Percentiles rank a stretch among this genome's conserved stretches.
Conservation (phyloP, 2,113 vertebrate genomes). For the Channa maculata region DNA sequence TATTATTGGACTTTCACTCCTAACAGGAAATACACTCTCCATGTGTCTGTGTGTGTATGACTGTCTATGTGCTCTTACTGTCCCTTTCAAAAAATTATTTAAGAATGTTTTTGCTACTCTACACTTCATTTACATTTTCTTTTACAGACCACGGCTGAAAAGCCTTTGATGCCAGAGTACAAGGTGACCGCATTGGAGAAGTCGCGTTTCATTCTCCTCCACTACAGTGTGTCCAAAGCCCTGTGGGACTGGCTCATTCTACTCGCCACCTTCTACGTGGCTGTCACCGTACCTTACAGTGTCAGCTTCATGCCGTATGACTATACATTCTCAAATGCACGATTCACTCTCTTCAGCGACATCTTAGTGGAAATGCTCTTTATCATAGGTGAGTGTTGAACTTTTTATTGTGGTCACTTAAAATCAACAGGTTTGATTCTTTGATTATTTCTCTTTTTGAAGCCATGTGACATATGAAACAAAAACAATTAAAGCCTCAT, state of each 20-base stretch:
- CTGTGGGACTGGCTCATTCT: constrained; percentile 98
- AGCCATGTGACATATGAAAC: no score
- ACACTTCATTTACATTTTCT: neutral
- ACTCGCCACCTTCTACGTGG: constrained; percentile 96
- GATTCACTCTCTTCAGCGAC: constrained; percentile 93
- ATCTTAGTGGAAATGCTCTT: constrained; percentile 97
- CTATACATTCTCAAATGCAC: constrained; percentile 84
- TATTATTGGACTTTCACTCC: constrained; percentile 7
- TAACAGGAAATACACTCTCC: neutral
- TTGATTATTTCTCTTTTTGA: no score
- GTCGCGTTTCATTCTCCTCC: constrained; percentile 95
- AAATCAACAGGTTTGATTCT: no score
- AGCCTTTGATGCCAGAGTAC: constrained; percentile 93
- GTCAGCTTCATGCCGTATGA: constrained; percentile 93
- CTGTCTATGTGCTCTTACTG: neutral
- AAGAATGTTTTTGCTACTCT: neutral
- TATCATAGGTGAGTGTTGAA: constrained; percentile 87
- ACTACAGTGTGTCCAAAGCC: constrained; percentile 95
- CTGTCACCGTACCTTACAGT: constrained; percentile 95
- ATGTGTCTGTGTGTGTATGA: neutral
- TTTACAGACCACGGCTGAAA: constrained; percentile 89
- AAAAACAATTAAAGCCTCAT: no score
- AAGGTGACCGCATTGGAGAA: constrained; percentile 94
- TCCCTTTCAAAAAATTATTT: neutral
- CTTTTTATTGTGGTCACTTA: neutral